phyloP scores from a whole-genome alignment of 2,888 invertebrate genomes.

The Noctua fimbriata region DNA sequence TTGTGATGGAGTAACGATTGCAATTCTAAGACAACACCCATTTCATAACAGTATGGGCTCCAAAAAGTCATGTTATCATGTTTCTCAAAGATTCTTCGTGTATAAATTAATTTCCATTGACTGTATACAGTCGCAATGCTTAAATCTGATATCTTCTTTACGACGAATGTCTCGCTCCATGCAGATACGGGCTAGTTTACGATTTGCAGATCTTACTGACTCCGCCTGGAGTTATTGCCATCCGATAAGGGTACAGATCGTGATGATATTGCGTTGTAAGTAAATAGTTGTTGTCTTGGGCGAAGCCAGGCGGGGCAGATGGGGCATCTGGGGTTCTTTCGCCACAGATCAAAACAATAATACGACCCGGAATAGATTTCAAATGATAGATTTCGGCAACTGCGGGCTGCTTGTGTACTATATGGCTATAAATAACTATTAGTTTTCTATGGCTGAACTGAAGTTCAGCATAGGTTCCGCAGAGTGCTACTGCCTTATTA shows the following conservation, averaged over 20 bases:
- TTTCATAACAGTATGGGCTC: not conserved
- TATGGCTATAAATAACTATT: not conserved
- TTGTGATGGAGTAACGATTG: not conserved
- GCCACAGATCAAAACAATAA: constrained; percentile 5
- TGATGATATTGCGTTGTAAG: constrained; percentile 47
- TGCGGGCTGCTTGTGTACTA: not conserved
- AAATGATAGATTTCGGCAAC: not conserved
- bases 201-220: constrained; percentile 52
- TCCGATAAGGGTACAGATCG: constrained; percentile 48
- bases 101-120: not conserved
- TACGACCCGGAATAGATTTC: not conserved
- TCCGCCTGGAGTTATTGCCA: constrained; percentile 42
- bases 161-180: constrained; percentile 20
- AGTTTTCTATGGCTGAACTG: not conserved
- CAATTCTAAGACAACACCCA: not conserved
- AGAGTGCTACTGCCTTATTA: not conserved
- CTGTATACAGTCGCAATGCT: constrained; percentile 7
- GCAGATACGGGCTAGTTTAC: constrained; percentile 51
- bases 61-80: not conserved
- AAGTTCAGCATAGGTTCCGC: not conserved
- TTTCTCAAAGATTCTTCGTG: not conserved
- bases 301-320: constrained; percentile 6
- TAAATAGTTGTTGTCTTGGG: constrained; percentile 35
- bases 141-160: constrained; percentile 35
- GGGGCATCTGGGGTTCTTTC: constrained; percentile 5